Evolutionary conservation across 2,888 invertebrate species (phyloP).

Genomic region (Laothoe populi): DNA sequence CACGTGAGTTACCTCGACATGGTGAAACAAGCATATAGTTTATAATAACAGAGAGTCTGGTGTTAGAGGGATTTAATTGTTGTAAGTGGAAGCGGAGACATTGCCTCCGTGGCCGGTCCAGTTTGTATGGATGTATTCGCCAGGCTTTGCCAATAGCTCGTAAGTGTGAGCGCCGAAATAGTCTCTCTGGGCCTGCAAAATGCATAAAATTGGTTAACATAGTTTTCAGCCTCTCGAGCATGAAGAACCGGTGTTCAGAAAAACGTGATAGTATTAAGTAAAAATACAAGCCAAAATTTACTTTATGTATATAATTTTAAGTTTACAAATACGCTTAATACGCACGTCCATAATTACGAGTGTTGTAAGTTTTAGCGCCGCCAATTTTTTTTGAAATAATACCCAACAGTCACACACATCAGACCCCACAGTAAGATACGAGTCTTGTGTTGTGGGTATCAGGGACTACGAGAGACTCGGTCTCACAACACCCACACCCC

Average conservation of each 20-base stretch:
- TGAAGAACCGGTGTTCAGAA: background rate
- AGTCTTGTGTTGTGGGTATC: no score
- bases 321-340: no score
- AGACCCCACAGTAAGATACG: no score
- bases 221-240: background rate
- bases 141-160: slow-evolving; percentile 93
- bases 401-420: no score
- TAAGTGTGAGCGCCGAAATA: slow-evolving; percentile 99
- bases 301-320: no score
- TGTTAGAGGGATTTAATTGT: slow-evolving; percentile 49
- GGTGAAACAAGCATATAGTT: background rate
- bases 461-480: no score
- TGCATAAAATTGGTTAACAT: background rate
- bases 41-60: background rate
- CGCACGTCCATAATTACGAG: no score
- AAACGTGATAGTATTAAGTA: background rate
- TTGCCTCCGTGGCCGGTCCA: slow-evolving; percentile 99
- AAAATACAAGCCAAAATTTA: no score
- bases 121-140: slow-evolving; percentile 97
- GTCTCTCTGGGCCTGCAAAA: slow-evolving; percentile 94
- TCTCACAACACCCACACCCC: no score
- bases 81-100: slow-evolving; percentile 96
- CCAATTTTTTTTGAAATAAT: no score
- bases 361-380: no score
- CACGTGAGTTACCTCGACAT: no score